Base-by-base conservation (phyloP, 2,797 vertebrate species). In the Nannoperca australis region DNA sequence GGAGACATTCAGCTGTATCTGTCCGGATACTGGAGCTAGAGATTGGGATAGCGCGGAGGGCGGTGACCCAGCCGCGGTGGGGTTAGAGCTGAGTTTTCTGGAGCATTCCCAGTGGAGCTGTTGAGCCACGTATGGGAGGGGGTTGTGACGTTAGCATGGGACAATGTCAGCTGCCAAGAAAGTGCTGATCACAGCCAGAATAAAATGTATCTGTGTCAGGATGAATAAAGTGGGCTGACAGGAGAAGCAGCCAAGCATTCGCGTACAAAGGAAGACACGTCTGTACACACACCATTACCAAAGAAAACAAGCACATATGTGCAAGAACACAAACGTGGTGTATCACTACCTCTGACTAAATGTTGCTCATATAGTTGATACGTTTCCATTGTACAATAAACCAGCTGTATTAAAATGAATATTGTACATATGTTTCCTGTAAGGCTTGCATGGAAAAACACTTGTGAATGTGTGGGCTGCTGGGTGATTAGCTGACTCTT, bases 131-230 rank as follows among this genome's bases (percentile, higher is more conserved):
- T 55, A 74, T 68, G 68, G 54, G 77, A 87, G 76, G 85, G 36
- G 85, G 79, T 62, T 82, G 81, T 86, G 86, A 88, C 56, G 76
- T 84, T 67, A 56, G 70, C 42, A 61, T 53, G 70, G 79, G 78
- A 90, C 91, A 85, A 80, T 82, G 89, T 92, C 89, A 91, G 85
- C 86, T 91, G 88, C 82, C 87, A 87, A 83, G 76, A 82, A 91
- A 90, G 71, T 88, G 91, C 91, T 92, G 91, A 93, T 84, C 59
- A 8, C 86, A 88, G 90, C 76, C 75, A 50, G 72, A 90, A 91
- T 89, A 63, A 90, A 93, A 88, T 78, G 79, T 84, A 88, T 90
- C 83, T 75, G 78, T 87, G 91, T 92, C 90, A 78, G 82, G 82
- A 58, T 78, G 86, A 87, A 91, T 91, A 73, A 90, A 87, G 66